Percentiles rank a stretch among this genome's conserved stretches.
Conservation (phyloP, 1,140 invertebrate genomes). For the Saxidomus purpurata region DNA sequence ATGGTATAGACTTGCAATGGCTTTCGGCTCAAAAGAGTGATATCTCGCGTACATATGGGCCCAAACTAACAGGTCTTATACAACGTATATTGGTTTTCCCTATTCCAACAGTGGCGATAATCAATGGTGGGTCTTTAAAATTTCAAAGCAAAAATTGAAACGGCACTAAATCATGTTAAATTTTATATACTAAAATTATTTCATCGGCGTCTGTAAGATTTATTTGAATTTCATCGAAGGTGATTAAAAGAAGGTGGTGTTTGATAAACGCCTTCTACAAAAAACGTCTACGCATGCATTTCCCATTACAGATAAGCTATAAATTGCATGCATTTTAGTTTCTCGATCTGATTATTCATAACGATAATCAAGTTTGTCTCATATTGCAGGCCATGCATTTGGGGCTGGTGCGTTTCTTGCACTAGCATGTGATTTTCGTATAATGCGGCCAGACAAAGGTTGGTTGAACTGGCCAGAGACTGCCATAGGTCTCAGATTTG, state of each 20-base stretch:
- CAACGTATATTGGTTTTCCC: conserved; percentile 36
- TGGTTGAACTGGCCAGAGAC: conserved; percentile 55
- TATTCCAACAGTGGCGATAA: conserved; percentile 36
- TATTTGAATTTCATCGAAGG: too few relatives aligned
- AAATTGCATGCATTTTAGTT: too few relatives aligned
- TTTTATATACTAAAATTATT: too few relatives aligned
- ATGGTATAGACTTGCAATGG: conserved; percentile 56
- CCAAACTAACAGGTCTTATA: not conserved
- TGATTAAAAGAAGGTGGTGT: too few relatives aligned
- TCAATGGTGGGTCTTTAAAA: conserved; percentile 33
- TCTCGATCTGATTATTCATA: too few relatives aligned
- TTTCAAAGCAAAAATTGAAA: too few relatives aligned
- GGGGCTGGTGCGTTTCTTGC: conserved; percentile 53
- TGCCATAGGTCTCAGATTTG: conserved; percentile 28
- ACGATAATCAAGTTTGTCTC: too few relatives aligned
- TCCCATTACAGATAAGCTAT: too few relatives aligned
- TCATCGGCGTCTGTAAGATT: too few relatives aligned
- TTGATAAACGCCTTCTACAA: too few relatives aligned
- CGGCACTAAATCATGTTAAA: too few relatives aligned
- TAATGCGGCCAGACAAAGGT: conserved; percentile 43
- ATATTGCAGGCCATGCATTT: conserved; percentile 57
- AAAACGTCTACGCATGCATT: too few relatives aligned
- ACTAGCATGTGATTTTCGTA: conserved; percentile 40
- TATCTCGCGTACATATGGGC: not conserved
- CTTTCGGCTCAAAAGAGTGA: not conserved